These are phyloP conservation scores for Rhinogobius similis DNA, from an alignment of 2,113 vertebrate genomes.

Conservation along the genomic window DNA sequence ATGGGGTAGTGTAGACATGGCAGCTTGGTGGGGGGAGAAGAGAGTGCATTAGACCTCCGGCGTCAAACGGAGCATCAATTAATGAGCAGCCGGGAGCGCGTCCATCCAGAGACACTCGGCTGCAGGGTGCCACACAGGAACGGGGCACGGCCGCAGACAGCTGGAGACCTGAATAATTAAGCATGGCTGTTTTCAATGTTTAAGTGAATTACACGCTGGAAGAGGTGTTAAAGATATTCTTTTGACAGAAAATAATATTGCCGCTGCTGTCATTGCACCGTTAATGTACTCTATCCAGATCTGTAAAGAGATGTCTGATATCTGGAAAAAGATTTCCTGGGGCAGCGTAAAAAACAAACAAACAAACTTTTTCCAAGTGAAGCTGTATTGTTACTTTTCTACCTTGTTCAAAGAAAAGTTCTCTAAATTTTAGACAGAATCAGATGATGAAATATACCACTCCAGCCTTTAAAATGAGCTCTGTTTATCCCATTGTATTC, in stretches of 20 bases:
- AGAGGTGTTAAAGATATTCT: conserved; percentile 50
- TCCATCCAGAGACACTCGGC: conserved; percentile 70
- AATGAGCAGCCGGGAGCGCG: conserved; percentile 69
- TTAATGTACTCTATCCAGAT: neutral
- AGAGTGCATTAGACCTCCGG: conserved; percentile 70
- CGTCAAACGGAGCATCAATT: conserved; percentile 66
- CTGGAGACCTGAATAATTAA: conserved; percentile 71
- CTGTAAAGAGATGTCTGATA: neutral
- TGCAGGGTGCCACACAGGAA: conserved; percentile 43
- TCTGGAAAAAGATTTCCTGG: neutral
- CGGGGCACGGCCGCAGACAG: conserved; percentile 43
- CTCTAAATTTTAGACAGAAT: conserved; percentile 4
- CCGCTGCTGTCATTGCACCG: conserved; percentile 30
- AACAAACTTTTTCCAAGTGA: too few relatives aligned
- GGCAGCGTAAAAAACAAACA: neutral
- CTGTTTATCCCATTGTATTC: neutral
- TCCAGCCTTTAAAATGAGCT: conserved; percentile 1
- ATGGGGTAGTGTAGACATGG: conserved; percentile 27
- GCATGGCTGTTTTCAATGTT: conserved; percentile 63
- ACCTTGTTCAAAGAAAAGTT: conserved; percentile 1
- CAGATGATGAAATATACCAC: neutral
- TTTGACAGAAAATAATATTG: conserved; percentile 34
- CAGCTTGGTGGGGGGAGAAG: conserved; percentile 30
- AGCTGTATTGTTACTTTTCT: too few relatives aligned
- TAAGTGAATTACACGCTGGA: conserved; percentile 64